phyloP scores from a whole-genome alignment of 2,797 vertebrate genomes.

The Xenopus petersii region DNA sequence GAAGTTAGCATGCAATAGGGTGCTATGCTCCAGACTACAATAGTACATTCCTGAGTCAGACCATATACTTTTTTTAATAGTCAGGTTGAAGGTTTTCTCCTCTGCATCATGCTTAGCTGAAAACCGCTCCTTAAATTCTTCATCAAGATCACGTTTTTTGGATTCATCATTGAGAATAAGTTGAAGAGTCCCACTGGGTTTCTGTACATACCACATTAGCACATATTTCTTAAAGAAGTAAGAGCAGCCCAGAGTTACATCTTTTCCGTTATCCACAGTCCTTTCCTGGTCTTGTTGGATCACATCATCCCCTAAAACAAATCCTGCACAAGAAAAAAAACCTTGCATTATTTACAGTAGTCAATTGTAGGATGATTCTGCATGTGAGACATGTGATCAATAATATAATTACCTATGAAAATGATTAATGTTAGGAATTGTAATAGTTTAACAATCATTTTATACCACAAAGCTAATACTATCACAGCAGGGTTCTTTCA shows the following conservation, averaged over 20 bases:
- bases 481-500: slow-evolving; percentile 1
- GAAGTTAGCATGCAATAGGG: not conserved
- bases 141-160: slow-evolving; percentile 20
- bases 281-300: not conserved
- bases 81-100: slow-evolving; percentile 17
- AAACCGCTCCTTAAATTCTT: slow-evolving; percentile 9
- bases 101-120: slow-evolving; percentile 24
- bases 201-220: slow-evolving; percentile 40
- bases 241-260: slow-evolving; percentile 15
- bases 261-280: slow-evolving; percentile 6
- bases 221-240: slow-evolving; percentile 29
- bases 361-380: not conserved
- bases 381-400: not conserved
- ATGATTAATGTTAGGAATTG: not conserved
- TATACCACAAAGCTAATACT: not conserved
- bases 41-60: slow-evolving; percentile 27
- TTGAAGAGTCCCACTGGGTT: slow-evolving; percentile 14
- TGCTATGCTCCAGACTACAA: slow-evolving; percentile 32
- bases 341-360: not conserved
- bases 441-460: slow-evolving; percentile 1
- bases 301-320: not conserved
- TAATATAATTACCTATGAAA: not conserved
- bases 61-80: slow-evolving; percentile 19
- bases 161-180: slow-evolving; percentile 36
- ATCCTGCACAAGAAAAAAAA: slow-evolving; percentile 3